Percentiles rank a stretch among this genome's conserved stretches.
These are phyloP conservation scores for Chelonoidis abingdonii DNA, from an alignment of 2,113 vertebrate genomes.

Conservation along the genomic window DNA sequence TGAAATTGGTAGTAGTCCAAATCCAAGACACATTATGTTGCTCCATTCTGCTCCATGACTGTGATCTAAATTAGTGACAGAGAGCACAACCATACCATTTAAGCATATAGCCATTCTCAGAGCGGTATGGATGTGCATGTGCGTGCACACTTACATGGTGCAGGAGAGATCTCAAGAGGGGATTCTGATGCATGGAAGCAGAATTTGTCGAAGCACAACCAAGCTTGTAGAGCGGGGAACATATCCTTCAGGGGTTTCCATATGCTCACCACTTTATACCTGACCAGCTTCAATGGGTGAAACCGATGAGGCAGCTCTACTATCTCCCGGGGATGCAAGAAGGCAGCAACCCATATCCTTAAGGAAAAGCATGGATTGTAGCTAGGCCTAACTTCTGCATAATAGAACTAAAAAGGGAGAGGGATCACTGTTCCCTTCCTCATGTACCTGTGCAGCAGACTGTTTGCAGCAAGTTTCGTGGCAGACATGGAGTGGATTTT, in stretches of 20 bases:
- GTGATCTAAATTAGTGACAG: accelerated
- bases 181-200: neutral
- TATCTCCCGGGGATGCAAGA: neutral
- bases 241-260: accelerated
- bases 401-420: neutral
- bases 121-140: accelerated
- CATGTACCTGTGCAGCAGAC: neutral
- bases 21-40: neutral
- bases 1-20: neutral
- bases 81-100: neutral
- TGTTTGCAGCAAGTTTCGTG: neutral
- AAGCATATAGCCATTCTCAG: accelerated
- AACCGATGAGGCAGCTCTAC: neutral
- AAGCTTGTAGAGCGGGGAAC: neutral
- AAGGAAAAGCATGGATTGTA: neutral
- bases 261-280: neutral
- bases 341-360: accelerated
- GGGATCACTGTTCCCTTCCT: neutral
- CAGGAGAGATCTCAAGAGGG: neutral
- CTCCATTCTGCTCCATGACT: neutral
- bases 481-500: neutral
- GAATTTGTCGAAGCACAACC: neutral
- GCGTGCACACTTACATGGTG: neutral
- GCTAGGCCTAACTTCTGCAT: neutral
- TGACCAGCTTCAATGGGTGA: neutral